Evolutionary conservation across 2,888 invertebrate genomes (phyloP).

Genomic region (Spisula solida): DNA sequence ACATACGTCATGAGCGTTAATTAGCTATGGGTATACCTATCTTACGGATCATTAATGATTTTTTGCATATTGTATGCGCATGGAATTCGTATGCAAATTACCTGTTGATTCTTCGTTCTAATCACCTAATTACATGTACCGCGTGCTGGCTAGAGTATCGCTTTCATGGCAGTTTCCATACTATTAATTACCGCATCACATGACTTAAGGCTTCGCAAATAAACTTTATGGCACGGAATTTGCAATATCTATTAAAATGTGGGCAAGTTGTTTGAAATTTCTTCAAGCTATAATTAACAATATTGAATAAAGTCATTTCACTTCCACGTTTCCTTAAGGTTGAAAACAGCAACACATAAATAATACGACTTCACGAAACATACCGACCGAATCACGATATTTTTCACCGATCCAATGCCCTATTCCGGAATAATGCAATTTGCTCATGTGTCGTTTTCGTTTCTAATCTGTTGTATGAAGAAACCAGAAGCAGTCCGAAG

Average conservation of each 20-base stretch:
- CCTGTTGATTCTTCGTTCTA: not conserved
- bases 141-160: not conserved
- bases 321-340: slow-evolving; percentile 31
- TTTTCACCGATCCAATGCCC: slow-evolving; percentile 1
- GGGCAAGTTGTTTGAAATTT: slow-evolving; percentile 26
- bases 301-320: slow-evolving; percentile 28
- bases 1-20: not conserved
- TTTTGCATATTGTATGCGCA: slow-evolving; percentile 5
- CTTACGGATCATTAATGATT: slow-evolving; percentile 1
- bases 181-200: not conserved
- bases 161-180: not conserved
- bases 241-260: slow-evolving; percentile 22
- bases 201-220: slow-evolving; percentile 18
- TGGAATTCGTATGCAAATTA: slow-evolving; percentile 25
- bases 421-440: slow-evolving; percentile 41
- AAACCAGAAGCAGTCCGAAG: slow-evolving; percentile 65
- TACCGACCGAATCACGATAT: slow-evolving; percentile 36
- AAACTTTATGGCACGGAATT: slow-evolving; percentile 18
- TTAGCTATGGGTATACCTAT: slow-evolving; percentile 7
- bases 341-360: not conserved
- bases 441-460: slow-evolving; percentile 50
- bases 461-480: slow-evolving; percentile 61
- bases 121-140: not conserved
- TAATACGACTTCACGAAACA: slow-evolving; percentile 10
- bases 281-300: slow-evolving; percentile 45